Evolutionary conservation across 2,888 invertebrate species (phyloP).

Genomic region (Opisthograptis luteolata): DNA sequence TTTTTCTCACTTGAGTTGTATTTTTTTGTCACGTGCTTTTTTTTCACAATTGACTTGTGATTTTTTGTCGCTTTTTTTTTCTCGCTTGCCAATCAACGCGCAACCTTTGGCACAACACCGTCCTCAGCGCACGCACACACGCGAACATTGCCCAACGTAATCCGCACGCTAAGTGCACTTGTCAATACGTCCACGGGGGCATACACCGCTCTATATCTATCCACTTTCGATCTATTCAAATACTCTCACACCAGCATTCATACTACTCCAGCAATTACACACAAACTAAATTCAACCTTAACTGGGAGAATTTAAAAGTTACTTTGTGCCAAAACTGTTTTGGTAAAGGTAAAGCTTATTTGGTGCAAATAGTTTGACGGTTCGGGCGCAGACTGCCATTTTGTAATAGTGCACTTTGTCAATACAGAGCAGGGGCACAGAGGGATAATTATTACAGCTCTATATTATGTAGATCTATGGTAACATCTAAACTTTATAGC

Average conservation of each 20-base stretch:
- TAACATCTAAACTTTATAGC: too few relatives aligned
- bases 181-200: constrained; percentile 67
- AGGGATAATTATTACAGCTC: constrained; percentile 49
- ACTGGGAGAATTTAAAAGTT: constrained; percentile 18
- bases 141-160: constrained; percentile 56
- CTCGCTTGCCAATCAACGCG: too few relatives aligned
- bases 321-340: constrained; percentile 8
- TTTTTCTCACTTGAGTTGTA: too few relatives aligned
- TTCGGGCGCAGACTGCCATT: constrained; percentile 62
- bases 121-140: constrained; percentile 39
- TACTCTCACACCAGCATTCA: constrained; percentile 41
- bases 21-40: too few relatives aligned
- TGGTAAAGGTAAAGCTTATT: constrained; percentile 20
- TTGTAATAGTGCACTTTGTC: constrained; percentile 77
- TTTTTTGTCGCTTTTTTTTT: too few relatives aligned
- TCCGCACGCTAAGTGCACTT: constrained; percentile 73
- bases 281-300: constrained; percentile 28
- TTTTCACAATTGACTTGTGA: too few relatives aligned
- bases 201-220: constrained; percentile 49
- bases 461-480: constrained; percentile 20
- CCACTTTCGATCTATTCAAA: constrained; percentile 66
- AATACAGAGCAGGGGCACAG: constrained; percentile 58
- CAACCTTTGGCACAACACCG: constrained; percentile 43
- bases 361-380: constrained; percentile 59
- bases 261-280: neutral